A percentile compares a stretch with the other conserved stretches of the same genome.
These are phyloP conservation scores for Peromyscus maniculatus DNA, from an alignment of 2,113 vertebrate genomes.

Conservation along the genomic window DNA sequence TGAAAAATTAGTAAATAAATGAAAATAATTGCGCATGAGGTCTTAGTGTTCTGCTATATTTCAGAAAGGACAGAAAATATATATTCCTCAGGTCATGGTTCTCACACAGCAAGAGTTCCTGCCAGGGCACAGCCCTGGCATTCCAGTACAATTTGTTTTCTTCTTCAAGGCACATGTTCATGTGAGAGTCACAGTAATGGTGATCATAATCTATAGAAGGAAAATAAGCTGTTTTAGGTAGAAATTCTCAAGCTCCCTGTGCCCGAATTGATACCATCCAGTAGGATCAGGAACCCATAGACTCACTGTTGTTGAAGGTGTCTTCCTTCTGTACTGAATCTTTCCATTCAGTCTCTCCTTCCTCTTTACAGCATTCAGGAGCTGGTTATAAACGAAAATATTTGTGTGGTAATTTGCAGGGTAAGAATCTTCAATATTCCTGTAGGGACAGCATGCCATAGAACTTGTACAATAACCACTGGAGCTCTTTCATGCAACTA, in stretches of 20 bases:
- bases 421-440: background rate
- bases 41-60: background rate
- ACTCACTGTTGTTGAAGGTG: background rate
- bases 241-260: background rate
- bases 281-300: background rate
- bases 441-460: background rate
- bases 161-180: background rate
- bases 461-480: background rate
- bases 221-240: background rate
- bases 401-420: background rate
- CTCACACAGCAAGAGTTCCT: conserved; percentile 50
- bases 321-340: too few species aligned
- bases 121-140: background rate
- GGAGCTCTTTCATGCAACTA: background rate
- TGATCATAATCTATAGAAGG: background rate
- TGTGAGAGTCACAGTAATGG: background rate
- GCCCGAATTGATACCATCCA: background rate
- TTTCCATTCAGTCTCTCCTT: background rate
- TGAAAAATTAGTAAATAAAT: background rate
- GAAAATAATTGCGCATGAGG: background rate
- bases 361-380: background rate
- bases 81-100: background rate
- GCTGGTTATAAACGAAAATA: background rate
- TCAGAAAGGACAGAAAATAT: background rate
- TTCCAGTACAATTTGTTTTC: background rate